phyloP scores from a whole-genome alignment of 2,113 vertebrate species.

The Laterallus jamaicensis region DNA sequence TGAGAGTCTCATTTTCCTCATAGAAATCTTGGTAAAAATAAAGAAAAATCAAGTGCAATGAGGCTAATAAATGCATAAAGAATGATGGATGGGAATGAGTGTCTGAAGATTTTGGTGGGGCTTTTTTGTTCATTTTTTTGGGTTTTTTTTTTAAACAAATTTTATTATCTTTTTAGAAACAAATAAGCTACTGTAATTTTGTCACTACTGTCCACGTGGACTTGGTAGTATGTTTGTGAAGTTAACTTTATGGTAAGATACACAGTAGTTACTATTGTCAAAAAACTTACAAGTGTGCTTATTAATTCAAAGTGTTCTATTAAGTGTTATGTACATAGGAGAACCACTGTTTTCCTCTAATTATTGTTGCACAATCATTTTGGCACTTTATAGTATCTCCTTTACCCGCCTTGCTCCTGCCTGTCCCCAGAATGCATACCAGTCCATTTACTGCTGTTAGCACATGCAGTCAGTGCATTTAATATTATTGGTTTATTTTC shows the following conservation, averaged over 20 bases:
- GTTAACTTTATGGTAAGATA: constrained; percentile 90
- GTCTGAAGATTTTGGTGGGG: neutral
- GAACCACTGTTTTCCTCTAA: constrained; percentile 67
- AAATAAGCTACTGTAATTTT: constrained; percentile 77
- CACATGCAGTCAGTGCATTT: neutral
- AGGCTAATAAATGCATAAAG: neutral
- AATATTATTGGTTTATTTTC: neutral
- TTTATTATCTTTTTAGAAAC: constrained; percentile 16
- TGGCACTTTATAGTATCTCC: neutral
- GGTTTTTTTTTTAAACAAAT: neutral
- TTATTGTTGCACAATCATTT: constrained; percentile 6
- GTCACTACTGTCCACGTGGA: constrained; percentile 65
- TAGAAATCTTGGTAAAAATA: neutral
- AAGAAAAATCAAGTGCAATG: neutral
- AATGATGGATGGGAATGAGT: neutral
- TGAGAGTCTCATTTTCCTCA: neutral
- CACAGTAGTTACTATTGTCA: constrained; percentile 75
- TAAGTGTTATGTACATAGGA: constrained; percentile 71
- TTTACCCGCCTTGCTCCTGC: too few relatives aligned
- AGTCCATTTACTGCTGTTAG: constrained; percentile 4
- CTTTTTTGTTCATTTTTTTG: neutral
- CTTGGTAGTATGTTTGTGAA: constrained; percentile 79
- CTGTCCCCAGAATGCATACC: neutral
- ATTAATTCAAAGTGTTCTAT: constrained; percentile 80
- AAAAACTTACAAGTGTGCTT: constrained; percentile 76